Percentiles rank a stretch among this genome's conserved stretches.
These are phyloP conservation scores for Xylota sylvarum DNA, from an alignment of 2,888 invertebrate species.

Conservation along the genomic window DNA sequence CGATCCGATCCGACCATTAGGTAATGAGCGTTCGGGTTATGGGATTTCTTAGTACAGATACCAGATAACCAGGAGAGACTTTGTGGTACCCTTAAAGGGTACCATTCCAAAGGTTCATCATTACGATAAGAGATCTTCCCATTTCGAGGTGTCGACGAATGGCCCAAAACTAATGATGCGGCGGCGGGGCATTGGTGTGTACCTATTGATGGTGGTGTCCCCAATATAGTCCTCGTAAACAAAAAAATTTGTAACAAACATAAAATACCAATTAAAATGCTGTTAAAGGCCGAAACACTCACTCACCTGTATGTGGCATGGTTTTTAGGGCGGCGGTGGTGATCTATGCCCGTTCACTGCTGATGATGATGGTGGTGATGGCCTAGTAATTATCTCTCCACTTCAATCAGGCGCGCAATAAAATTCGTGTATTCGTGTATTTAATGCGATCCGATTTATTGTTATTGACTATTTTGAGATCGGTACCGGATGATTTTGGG, in stretches of 20 bases:
- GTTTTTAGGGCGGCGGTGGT: conserved; percentile 71
- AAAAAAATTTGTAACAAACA: conserved; percentile 64
- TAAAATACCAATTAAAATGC: conserved; percentile 73
- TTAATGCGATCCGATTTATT: conserved; percentile 75
- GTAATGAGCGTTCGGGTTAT: conserved; percentile 69
- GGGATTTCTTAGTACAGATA: conserved; percentile 67
- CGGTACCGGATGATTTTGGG: conserved; percentile 30
- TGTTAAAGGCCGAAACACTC: conserved; percentile 70
- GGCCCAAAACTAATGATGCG: conserved; percentile 42
- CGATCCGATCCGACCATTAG: conserved; percentile 66
- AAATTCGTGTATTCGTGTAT: conserved; percentile 55
- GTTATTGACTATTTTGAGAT: conserved; percentile 68
- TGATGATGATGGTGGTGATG: conserved; percentile 43
- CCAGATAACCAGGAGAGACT: conserved; percentile 38
- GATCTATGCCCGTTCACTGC: conserved; percentile 62
- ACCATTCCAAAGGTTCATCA: conserved; percentile 1
- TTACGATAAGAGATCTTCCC: conserved; percentile 57
- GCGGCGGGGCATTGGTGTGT: not conserved
- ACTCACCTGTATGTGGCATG: conserved; percentile 77
- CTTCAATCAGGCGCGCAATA: conserved; percentile 69
- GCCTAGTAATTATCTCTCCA: conserved; percentile 61
- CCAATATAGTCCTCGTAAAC: conserved; percentile 33
- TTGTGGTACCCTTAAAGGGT: conserved; percentile 52
- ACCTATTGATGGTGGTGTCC: conserved; percentile 24
- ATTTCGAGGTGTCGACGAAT: conserved; percentile 57